Base-by-base conservation (phyloP, 1,140 invertebrate genomes). In the Dendrolimus punctatus region DNA sequence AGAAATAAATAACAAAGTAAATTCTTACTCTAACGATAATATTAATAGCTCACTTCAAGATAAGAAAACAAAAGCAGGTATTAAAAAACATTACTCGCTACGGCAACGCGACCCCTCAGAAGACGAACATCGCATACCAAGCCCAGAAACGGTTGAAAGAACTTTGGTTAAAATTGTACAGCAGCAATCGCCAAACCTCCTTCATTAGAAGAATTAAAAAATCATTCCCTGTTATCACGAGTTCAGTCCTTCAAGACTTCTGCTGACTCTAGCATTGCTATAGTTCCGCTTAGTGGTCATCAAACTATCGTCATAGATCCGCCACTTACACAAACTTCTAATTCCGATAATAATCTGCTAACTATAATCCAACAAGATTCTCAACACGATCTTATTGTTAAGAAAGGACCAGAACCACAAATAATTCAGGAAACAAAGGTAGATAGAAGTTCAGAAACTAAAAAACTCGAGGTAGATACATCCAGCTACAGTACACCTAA, bases 271-370 rank as follows among this genome's bases (percentile, higher is more conserved):
- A 84, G 80, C 59, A 80, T 87, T 50, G 72, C 85, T 41, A 80
- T 88, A 46, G 69, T 88, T 43, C 87, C 87, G 53, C 59, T 88
- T 54, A 87, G 87, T 67, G 87, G 87, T 49, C 85, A 87, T 65
- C 87, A 87, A 75, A 88, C 87, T n/a, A 81, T 88, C 58, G 76
- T 88, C 44, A 79, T 87, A 49, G 72, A 88, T 70, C 83, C 85
- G 49, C 84, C 84, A 37, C 46, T 88, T 43, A 60, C 58, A 42
- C 75, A 79, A 60, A 64, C 65, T 40, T 48, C 47, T 6, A 64
- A 46, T 8, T 50, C 60, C 23, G 61, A 49, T 7, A 51, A 46
- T 40, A 53, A 50, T 51, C 44, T 10, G 9, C 36, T 38, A 8
- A 8, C 8, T 38, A 4, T 38, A 5, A 38, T 4, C 9, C 40